Evolutionary conservation across 2,888 invertebrate species (phyloP).

Genomic region (Platycheirus albimanus): DNA sequence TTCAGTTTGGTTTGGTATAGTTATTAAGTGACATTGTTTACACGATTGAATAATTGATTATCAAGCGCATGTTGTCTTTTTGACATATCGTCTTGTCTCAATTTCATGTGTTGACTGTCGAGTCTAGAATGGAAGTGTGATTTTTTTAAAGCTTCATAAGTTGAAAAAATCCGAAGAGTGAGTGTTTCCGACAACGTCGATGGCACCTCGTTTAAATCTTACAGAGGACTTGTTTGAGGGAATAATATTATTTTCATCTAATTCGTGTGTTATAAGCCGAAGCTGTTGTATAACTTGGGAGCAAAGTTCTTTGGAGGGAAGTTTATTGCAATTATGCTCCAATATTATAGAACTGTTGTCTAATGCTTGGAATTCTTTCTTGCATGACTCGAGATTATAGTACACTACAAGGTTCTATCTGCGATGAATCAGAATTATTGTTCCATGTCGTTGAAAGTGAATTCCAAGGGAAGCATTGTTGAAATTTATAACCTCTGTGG

Average conservation of each 20-base stretch:
- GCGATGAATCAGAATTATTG: constrained; percentile 1
- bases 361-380: constrained; percentile 26
- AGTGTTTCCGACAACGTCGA: constrained; percentile 11
- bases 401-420: constrained; percentile 55
- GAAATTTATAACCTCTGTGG: constrained; percentile 12
- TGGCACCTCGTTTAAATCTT: constrained; percentile 23
- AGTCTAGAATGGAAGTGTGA: too few relatives aligned
- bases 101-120: too few relatives aligned
- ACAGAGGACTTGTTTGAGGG: not conserved
- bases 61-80: too few relatives aligned
- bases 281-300: constrained; percentile 6
- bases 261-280: constrained; percentile 7
- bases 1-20: too few relatives aligned
- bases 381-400: constrained; percentile 43
- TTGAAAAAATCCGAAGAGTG: too few relatives aligned
- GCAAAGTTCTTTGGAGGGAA: not conserved
- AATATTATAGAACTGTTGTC: constrained; percentile 28
- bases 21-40: too few relatives aligned
- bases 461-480: constrained; percentile 27
- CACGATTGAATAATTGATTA: too few relatives aligned
- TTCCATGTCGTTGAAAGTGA: constrained; percentile 27
- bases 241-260: constrained; percentile 1
- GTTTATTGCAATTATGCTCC: constrained; percentile 12
- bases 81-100: too few relatives aligned
- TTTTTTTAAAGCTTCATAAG: too few relatives aligned